Evolutionary conservation across 1,140 invertebrate species (phyloP).

Genomic region (Planococcus citri): DNA sequence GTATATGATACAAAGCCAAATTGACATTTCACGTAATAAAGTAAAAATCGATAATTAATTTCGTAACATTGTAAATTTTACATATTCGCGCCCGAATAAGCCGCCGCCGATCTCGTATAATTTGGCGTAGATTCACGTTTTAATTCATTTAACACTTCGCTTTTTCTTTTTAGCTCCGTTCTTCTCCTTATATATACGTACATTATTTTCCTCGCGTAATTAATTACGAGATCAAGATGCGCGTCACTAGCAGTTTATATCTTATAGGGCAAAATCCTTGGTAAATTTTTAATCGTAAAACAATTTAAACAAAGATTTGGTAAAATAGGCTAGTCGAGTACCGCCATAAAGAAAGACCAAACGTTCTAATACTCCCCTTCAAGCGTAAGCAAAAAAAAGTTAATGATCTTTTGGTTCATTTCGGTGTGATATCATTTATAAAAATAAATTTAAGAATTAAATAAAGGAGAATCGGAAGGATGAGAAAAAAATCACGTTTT

Average conservation of each 20-base stretch:
- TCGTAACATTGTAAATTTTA: not conserved
- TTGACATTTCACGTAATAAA: not conserved
- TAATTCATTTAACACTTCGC: not conserved
- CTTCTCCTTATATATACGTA: too few relatives aligned
- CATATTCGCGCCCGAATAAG: not conserved
- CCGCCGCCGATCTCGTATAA: not conserved
- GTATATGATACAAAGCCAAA: not conserved
- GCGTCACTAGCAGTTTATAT: too few relatives aligned
- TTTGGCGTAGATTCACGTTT: not conserved
- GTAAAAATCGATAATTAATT: slow-evolving; percentile 1
- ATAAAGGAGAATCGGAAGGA: too few relatives aligned
- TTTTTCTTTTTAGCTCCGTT: too few relatives aligned
- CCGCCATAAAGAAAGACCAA: not conserved
- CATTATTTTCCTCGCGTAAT: not conserved
- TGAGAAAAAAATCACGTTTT: too few relatives aligned
- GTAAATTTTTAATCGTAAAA: too few relatives aligned
- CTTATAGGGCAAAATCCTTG: too few relatives aligned
- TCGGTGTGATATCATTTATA: not conserved
- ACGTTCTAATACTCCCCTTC: not conserved
- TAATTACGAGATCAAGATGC: too few relatives aligned
- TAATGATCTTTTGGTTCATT: not conserved
- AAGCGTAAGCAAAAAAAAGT: not conserved
- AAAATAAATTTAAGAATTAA: not conserved
- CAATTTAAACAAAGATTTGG: too few relatives aligned
- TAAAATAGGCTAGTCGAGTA: too few relatives aligned